Evolutionary conservation across 2,888 invertebrate species (phyloP).

Genomic region (Microdon myrmicae): DNA sequence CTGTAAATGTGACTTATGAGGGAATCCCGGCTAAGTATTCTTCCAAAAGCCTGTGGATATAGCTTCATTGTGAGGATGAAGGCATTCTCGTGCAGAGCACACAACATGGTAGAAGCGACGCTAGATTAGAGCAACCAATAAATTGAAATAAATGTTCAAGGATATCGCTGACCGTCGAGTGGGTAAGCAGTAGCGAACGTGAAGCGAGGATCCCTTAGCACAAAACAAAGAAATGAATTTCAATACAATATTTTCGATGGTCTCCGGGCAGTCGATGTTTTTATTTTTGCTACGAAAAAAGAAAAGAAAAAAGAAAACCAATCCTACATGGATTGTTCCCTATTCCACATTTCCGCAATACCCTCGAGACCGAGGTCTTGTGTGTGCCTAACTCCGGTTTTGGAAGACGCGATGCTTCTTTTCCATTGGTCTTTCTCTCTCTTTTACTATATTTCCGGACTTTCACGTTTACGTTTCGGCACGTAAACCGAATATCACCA

Average conservation of each 20-base stretch:
- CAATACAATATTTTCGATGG: constrained; percentile 35
- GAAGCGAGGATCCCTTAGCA: constrained; percentile 9
- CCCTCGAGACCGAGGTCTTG: constrained; percentile 33
- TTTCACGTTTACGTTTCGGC: constrained; percentile 46
- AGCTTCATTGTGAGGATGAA: background rate
- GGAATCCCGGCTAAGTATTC: constrained; percentile 24
- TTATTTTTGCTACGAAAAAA: constrained; percentile 9
- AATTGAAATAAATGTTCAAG: constrained; percentile 51
- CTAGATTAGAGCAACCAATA: constrained; percentile 49
- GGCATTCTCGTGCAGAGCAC: constrained; percentile 4
- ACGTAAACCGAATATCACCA: constrained; percentile 52
- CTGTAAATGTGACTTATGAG: constrained; percentile 21
- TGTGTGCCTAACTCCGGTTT: too few species aligned
- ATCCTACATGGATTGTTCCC: constrained; percentile 35
- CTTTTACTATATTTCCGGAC: constrained; percentile 9
- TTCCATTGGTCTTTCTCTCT: background rate
- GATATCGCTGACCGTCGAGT: constrained; percentile 12
- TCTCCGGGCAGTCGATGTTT: constrained; percentile 7
- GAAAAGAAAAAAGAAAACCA: too few species aligned
- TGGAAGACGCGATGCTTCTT: constrained; percentile 1
- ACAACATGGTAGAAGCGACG: constrained; percentile 29
- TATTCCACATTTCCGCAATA: constrained; percentile 30
- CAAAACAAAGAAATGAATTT: constrained; percentile 14
- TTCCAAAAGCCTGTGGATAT: constrained; percentile 12
- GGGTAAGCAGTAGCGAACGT: background rate